phyloP scores from a whole-genome alignment of 2,888 invertebrate species.

The Steinernema scapterisci region DNA sequence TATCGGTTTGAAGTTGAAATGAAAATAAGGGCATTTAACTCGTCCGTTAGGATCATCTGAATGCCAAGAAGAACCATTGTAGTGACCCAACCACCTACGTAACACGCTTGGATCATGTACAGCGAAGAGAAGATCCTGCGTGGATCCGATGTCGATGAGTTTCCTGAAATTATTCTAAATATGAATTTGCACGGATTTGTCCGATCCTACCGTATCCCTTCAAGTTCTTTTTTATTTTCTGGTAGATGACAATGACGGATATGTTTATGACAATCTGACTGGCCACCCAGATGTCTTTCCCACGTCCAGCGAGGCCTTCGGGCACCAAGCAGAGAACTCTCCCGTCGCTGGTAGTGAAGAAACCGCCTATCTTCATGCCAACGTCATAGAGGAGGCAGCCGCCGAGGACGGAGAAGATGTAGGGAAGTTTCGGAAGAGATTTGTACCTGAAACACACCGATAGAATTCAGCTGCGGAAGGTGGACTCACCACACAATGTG shows the following conservation, averaged over 20 bases:
- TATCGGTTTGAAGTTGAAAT: neutral
- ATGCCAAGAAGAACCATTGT: neutral
- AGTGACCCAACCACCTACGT: neutral
- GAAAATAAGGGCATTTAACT: neutral
- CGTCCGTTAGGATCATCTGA: neutral
- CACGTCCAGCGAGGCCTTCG: neutral
- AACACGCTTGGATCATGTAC: neutral
- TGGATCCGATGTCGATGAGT: neutral
- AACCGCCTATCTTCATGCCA: neutral
- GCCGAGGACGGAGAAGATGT: neutral
- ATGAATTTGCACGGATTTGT: no score
- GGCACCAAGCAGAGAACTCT: neutral
- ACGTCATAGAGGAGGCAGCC: neutral
- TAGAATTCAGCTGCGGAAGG: neutral
- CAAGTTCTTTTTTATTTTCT: neutral
- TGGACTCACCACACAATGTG: neutral
- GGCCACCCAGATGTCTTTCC: neutral
- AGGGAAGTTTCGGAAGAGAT: neutral
- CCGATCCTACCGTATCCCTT: no score
- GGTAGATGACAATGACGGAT: neutral
- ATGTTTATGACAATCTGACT: neutral
- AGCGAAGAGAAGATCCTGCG: neutral
- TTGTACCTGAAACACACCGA: neutral
- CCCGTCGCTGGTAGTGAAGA: neutral
- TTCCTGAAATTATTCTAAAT: no score